These are phyloP conservation scores for Semicossyphus pulcher DNA, from an alignment of 2,113 vertebrate species.

Conservation along the genomic window DNA sequence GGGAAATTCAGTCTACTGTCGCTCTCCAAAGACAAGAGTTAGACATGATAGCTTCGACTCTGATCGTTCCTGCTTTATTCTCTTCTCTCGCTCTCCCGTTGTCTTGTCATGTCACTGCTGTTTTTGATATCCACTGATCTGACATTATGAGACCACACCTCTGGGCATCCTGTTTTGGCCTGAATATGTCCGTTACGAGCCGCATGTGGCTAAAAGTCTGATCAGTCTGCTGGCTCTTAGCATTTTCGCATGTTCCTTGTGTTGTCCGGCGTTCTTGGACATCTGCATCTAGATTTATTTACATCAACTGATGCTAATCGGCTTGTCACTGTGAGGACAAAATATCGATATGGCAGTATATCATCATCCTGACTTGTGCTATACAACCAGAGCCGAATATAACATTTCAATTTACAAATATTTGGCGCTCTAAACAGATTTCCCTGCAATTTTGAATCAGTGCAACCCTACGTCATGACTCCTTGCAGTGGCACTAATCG, in stretches of 20 bases:
- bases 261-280: background rate
- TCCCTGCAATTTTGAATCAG: too few species aligned
- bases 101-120: slow-evolving; percentile 8
- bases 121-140: slow-evolving; percentile 22
- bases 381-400: too few species aligned
- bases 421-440: too few species aligned
- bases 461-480: too few species aligned
- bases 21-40: slow-evolving; percentile 29
- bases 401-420: too few species aligned
- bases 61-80: background rate
- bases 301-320: background rate
- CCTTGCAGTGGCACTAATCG: too few species aligned
- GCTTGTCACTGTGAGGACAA: too few species aligned
- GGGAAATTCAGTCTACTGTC: too few species aligned
- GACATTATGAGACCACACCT: slow-evolving; percentile 28
- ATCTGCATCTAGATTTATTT: background rate
- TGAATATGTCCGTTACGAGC: slow-evolving; percentile 47
- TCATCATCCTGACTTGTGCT: too few species aligned
- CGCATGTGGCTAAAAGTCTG: slow-evolving; percentile 12
- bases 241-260: background rate
- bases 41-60: slow-evolving; percentile 27
- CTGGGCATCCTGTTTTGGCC: slow-evolving; percentile 24
- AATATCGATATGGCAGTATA: too few species aligned
- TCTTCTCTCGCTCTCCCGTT: background rate
- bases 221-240: slow-evolving; percentile 3